Evolutionary conservation across 2,888 invertebrate genomes (phyloP).

Genomic region (Syritta pipiens): DNA sequence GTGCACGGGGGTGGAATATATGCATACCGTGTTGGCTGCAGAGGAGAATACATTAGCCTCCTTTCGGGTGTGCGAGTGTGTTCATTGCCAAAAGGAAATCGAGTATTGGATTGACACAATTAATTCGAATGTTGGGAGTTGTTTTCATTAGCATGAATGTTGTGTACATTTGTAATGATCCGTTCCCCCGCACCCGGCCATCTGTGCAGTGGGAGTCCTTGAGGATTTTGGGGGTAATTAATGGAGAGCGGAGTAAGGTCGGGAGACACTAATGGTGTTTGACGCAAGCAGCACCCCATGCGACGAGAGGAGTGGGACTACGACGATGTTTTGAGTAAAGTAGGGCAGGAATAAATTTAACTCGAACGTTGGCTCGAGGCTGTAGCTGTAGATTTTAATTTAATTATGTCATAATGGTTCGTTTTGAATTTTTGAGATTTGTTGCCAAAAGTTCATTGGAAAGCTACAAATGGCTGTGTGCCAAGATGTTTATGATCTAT

Average conservation of each 20-base stretch:
- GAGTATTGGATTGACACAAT: constrained; percentile 60
- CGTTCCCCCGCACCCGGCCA: background rate
- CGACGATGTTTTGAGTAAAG: constrained; percentile 6
- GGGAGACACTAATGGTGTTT: constrained; percentile 49
- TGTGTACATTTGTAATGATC: constrained; percentile 37
- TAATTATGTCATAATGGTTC: constrained; percentile 29
- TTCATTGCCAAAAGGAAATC: constrained; percentile 57
- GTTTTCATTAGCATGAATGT: constrained; percentile 44
- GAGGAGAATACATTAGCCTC: constrained; percentile 58
- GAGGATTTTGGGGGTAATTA: constrained; percentile 55
- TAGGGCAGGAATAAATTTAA: constrained; percentile 19
- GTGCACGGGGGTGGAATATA: constrained; percentile 10
- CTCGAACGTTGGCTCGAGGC: background rate
- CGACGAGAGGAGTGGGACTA: background rate
- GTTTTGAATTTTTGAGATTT: constrained; percentile 18
- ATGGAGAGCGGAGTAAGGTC: constrained; percentile 23
- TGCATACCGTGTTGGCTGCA: constrained; percentile 8
- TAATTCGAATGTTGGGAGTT: constrained; percentile 48
- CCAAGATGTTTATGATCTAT: background rate
- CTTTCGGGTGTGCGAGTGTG: constrained; percentile 24
- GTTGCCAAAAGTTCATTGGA: background rate
- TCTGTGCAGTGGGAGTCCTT: constrained; percentile 36
- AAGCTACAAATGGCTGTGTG: background rate
- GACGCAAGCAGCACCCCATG: background rate
- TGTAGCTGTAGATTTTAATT: constrained; percentile 29